Percentiles rank a stretch among this genome's conserved stretches.
These are phyloP conservation scores for Cantharis flavilabris DNA, from an alignment of 2,888 invertebrate genomes.

Conservation along the genomic window DNA sequence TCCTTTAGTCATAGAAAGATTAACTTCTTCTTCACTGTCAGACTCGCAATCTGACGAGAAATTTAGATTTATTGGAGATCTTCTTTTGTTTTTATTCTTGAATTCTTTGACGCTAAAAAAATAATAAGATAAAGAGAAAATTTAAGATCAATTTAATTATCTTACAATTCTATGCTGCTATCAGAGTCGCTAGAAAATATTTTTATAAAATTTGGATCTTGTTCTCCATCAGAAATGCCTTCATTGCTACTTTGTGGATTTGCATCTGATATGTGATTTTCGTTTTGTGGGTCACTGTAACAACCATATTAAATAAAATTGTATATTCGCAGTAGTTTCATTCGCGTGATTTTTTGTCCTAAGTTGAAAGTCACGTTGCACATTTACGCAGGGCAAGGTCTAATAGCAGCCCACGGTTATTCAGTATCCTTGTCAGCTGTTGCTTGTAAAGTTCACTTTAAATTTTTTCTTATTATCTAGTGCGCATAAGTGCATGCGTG, in stretches of 20 bases:
- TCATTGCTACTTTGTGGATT: background rate
- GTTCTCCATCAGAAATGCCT: background rate
- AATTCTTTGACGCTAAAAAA: conserved; percentile 5
- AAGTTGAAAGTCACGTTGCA: too few relatives aligned
- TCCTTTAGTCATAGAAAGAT: conserved; percentile 53
- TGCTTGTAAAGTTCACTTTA: too few relatives aligned
- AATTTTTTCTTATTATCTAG: too few relatives aligned
- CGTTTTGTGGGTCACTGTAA: background rate
- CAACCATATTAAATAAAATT: background rate
- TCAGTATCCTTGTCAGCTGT: too few relatives aligned
- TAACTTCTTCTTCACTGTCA: conserved; percentile 22
- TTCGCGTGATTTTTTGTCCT: too few relatives aligned
- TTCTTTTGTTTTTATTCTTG: background rate
- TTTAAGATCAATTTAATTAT: conserved; percentile 5
- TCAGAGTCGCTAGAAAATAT: conserved; percentile 10
- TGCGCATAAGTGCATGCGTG: too few relatives aligned
- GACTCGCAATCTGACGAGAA: background rate
- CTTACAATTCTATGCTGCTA: conserved; percentile 40
- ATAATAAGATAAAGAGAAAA: background rate
- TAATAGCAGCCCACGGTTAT: too few relatives aligned
- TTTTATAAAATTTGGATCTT: background rate
- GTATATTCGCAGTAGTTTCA: too few relatives aligned
- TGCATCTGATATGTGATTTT: background rate
- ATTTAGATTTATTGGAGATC: background rate
- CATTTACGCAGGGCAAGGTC: too few relatives aligned